Conservation (phyloP, 2,113 vertebrate genomes). For the Poeciliopsis turrubarensis region DNA sequence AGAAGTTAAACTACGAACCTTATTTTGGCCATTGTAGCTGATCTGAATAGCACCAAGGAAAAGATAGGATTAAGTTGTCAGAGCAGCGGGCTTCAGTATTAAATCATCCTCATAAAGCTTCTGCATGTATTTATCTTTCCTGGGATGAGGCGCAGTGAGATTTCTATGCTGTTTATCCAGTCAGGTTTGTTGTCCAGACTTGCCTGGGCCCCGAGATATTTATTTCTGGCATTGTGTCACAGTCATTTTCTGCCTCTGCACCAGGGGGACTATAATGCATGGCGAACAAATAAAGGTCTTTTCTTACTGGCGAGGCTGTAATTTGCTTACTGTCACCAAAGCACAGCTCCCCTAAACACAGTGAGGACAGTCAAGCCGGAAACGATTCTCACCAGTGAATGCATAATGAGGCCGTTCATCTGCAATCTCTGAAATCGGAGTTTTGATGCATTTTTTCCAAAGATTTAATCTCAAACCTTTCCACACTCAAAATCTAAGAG, state of each 20-base stretch:
- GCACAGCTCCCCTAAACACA: constrained; percentile 40
- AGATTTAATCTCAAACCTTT: background rate
- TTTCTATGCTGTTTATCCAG: constrained; percentile 74
- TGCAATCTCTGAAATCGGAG: background rate
- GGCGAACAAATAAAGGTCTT: constrained; percentile 63
- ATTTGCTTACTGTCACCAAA: constrained; percentile 72
- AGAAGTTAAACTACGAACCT: constrained; percentile 55
- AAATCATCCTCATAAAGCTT: constrained; percentile 69
- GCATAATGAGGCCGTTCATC: background rate
- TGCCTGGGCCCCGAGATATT: constrained; percentile 74
- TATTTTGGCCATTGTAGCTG: constrained; percentile 64
- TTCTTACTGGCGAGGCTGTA: constrained; percentile 52
- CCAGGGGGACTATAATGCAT: constrained; percentile 57
- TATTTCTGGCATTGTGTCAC: constrained; percentile 75
- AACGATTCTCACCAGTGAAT: constrained; percentile 3
- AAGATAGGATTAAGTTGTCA: constrained; percentile 75
- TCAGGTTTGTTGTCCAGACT: constrained; percentile 69
- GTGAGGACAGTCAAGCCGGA: constrained; percentile 27
- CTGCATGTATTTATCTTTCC: constrained; percentile 66
- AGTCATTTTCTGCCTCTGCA: constrained; percentile 65
- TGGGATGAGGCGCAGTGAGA: constrained; percentile 65
- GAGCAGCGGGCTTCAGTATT: constrained; percentile 57
- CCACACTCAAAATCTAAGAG: background rate
- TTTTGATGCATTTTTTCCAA: background rate
- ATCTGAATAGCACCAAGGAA: constrained; percentile 65